These are phyloP conservation scores for Lophotis ruficrista DNA, from an alignment of 2,113 vertebrate species.

Conservation along the genomic window DNA sequence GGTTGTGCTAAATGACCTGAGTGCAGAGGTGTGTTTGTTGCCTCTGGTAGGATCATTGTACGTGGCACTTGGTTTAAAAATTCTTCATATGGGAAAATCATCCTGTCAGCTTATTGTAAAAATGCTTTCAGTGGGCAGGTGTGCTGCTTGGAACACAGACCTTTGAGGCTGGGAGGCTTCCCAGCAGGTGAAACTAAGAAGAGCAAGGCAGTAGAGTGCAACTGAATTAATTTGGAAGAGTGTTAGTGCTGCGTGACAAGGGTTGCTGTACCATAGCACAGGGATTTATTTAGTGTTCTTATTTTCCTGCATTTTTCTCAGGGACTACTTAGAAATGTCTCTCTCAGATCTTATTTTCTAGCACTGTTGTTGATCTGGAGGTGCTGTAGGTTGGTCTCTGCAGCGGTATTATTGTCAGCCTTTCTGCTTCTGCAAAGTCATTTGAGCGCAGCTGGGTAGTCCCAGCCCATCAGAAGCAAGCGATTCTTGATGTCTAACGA, in stretches of 20 bases:
- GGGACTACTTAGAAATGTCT: background rate
- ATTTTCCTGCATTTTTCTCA: background rate
- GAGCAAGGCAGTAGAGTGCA: background rate
- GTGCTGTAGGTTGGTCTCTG: background rate
- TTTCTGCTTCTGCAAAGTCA: background rate
- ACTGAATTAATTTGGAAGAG: background rate
- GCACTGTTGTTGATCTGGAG: background rate
- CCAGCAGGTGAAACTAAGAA: background rate
- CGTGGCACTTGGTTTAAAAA: background rate
- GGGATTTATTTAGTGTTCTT: background rate
- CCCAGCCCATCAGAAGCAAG: background rate
- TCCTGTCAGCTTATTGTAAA: background rate
- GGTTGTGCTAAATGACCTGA: background rate
- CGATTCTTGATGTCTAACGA: background rate
- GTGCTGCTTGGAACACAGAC: background rate
- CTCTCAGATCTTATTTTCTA: background rate
- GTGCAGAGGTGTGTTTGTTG: background rate
- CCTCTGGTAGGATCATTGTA: background rate
- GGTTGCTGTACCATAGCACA: background rate
- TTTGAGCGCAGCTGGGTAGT: background rate
- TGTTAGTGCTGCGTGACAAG: background rate
- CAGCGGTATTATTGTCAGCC: rapidly evolving
- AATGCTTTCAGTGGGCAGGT: background rate
- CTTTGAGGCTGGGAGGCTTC: background rate
- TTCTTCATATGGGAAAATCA: background rate